phyloP scores from a whole-genome alignment of 2,113 vertebrate species.

The Pseudopodoces humilis region DNA sequence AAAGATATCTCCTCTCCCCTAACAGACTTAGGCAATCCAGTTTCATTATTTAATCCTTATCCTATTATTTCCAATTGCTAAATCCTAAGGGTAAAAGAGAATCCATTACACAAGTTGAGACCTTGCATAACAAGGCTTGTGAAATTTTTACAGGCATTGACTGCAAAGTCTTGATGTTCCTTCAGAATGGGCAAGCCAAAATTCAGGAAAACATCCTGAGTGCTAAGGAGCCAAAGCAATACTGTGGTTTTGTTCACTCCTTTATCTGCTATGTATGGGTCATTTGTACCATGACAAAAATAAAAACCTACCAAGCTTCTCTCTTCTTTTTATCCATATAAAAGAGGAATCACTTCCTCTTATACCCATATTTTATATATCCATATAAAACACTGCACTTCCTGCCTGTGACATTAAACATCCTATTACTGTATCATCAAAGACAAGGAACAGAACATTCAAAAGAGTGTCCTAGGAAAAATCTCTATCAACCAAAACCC shows the following conservation, averaged over 20 bases:
- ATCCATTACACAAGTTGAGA: not conserved
- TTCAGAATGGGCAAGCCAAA: not conserved
- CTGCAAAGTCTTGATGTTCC: not conserved
- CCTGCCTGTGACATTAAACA: not conserved
- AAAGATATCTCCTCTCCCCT: not conserved
- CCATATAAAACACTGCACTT: not conserved
- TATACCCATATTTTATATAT: not conserved
- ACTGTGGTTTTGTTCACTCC: not conserved
- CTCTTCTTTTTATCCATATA: not conserved
- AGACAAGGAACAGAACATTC: not conserved
- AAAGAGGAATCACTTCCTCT: not conserved
- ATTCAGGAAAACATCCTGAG: not conserved
- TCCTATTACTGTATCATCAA: not conserved
- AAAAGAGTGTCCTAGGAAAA: not conserved
- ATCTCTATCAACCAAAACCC: not conserved
- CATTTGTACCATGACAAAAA: not conserved
- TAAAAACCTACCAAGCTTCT: not conserved
- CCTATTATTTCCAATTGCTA: not conserved
- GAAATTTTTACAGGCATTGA: not conserved
- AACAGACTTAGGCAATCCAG: not conserved
- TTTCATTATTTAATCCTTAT: not conserved
- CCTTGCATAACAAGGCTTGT: not conserved
- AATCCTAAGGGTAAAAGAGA: not conserved
- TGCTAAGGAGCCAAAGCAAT: not conserved
- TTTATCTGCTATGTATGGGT: not conserved